Evolutionary conservation across 2,113 vertebrate genomes (phyloP), one percentile per base, ranked within the genome.

Genomic region (Microcebus jonahi): DNA sequence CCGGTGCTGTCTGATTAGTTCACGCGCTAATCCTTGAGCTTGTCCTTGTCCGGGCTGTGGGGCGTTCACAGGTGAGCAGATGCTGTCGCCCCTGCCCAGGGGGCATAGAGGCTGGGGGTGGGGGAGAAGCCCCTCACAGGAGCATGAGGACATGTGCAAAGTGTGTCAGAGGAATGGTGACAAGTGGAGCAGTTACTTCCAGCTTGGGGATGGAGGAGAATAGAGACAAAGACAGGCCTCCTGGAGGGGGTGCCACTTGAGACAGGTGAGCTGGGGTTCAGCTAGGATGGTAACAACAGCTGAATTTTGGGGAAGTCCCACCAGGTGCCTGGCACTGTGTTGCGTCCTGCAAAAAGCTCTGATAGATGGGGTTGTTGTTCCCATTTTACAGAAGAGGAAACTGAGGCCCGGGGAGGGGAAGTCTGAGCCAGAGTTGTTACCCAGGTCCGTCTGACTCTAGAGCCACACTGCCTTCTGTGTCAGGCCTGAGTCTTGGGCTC

Each of bases 371-470:
- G 15, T 34, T 90, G 14, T 57, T 75, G 12, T 77, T 71, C 50
- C n/a, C 39, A 63, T 95, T 96, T 86, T 81, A 91, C 57, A 73
- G 70, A 75, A 23, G 42, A 83, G 73, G 61, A 70, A 82, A n/a
- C 53, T 13, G 53, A 95, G 85, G 71, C 53, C 34, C 50, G 21
- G 42, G 59, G 36, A 82, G 23, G 23, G 17, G 4, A 79, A 48
- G 29, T 42, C 45, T 50, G 45, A 87, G 36, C 73, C 82, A 80
- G 90, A 71, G 3, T 9, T 29, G 25, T 36, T 55, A 17, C 53
- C 48, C 3, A 25, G 21, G 3, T 25, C 77, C 31, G 0, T 73
- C 21, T 77, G 85, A 59, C 65, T 80, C 45, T 45, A 36, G 48
- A 80, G 23, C 34, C 31, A 20, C 5, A 2, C 17, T 86, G 9